These are phyloP conservation scores for Smithornis capensis DNA, from an alignment of 2,113 vertebrate genomes.

Conservation along the genomic window DNA sequence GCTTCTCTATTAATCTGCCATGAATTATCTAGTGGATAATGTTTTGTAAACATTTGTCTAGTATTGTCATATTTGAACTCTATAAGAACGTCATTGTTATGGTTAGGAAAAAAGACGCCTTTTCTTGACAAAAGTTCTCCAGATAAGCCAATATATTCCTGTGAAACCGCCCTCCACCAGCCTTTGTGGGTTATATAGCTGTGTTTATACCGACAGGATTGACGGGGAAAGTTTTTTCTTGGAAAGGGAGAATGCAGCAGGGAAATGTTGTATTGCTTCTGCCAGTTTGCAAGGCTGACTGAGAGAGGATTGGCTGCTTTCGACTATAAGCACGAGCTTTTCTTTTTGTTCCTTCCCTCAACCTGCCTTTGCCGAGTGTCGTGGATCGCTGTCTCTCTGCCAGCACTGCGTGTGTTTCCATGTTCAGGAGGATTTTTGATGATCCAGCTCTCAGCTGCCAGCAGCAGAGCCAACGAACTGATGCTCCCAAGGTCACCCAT, in stretches of 20 bases:
- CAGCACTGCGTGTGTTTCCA: not conserved
- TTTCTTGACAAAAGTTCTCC: not conserved
- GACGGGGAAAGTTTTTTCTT: not conserved
- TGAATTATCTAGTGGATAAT: not conserved
- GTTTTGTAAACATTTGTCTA: not conserved
- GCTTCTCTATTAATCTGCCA: not conserved
- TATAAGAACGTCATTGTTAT: accelerated
- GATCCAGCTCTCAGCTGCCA: conserved; percentile 22
- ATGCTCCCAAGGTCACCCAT: not conserved
- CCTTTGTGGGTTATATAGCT: not conserved
- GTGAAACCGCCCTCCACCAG: not conserved
- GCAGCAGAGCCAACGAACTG: not conserved
- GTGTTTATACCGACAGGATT: not conserved
- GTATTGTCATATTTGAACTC: not conserved
- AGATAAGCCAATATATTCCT: not conserved
- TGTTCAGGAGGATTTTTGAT: conserved; percentile 17
- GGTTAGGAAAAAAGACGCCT: accelerated
- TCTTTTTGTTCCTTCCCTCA: not conserved
- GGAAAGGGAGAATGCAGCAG: not conserved
- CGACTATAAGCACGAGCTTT: not conserved
- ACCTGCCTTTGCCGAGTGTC: not conserved
- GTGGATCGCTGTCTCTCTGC: not conserved
- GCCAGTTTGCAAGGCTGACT: not conserved
- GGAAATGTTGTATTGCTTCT: not conserved
- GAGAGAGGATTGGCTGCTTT: not conserved